Base-by-base conservation (phyloP, 2,888 invertebrate species). In the Tuta absoluta region DNA sequence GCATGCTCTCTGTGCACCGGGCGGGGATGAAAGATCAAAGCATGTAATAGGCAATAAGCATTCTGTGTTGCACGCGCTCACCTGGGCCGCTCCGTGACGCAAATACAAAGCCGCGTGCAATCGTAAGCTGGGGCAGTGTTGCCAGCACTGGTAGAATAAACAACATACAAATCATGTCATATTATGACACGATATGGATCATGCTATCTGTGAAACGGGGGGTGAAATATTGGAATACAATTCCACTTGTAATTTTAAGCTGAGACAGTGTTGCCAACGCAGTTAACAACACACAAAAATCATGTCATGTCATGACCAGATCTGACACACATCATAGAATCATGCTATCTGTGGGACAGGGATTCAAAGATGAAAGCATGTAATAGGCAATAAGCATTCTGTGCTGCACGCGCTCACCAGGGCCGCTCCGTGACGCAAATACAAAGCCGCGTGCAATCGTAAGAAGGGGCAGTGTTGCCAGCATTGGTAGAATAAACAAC, bases 331-430 rank as follows among this genome's bases (percentile, higher is more conserved):
- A n/a, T n/a, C n/a, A n/a, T n/a, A n/a, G n/a, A n/a, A n/a, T n/a
- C n/a, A 33, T n/a, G 48, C 17, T 11, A 51, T 23, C n/a, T 23
- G 10, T 21, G 23, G 23, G 51, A 51, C 23, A 1, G 11, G 19
- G 51, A 41, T 56, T 51, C 19, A 63, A 48, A 45, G 51, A 63
- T 63, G 41, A 59, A 58, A 56, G 61, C 56, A 33, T 45, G 53
- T 65, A 62, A 65, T 51, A 33, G 37, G 41, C 62, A 62, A 65
- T 65, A 62, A 62, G 65, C 62, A 65, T 65, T 65, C 64, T 19
- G 19, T 12, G 37, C 45, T 28, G 56, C 64, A 28, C 49, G 23
- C n/a, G 37, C 41, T 37, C 51, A 49, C 19, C 33, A 56, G 19
- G 17, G 38, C 23, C 45, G 41, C 21, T 56, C n/a, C 64, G 64